Evolutionary conservation across 2,113 vertebrate species (phyloP).

Genomic region (Podarcis muralis): DNA sequence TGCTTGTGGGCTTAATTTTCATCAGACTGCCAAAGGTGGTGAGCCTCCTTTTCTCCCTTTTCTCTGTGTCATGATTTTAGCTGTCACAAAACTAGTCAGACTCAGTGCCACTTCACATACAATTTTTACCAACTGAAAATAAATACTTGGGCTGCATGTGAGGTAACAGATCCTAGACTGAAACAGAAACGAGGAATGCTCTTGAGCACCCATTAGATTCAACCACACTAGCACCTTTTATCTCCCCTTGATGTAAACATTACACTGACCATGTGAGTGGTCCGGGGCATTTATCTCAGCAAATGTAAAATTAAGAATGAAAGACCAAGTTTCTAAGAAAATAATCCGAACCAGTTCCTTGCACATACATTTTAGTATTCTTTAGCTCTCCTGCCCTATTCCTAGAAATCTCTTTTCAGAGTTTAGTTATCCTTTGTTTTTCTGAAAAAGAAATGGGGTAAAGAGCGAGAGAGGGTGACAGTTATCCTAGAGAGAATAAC

Average conservation of each 20-base stretch:
- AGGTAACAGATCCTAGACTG: background rate
- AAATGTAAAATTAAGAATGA: background rate
- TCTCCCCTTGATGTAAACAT: background rate
- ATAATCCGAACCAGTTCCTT: constrained; percentile 2
- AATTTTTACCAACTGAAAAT: background rate
- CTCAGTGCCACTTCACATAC: background rate
- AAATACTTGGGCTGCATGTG: background rate
- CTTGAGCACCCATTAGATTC: too few species aligned
- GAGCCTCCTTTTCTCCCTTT: background rate
- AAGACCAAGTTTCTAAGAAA: too few species aligned
- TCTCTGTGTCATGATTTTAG: constrained; percentile 9
- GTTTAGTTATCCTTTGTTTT: constrained; percentile 22
- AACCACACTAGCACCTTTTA: background rate
- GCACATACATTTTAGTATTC: constrained; percentile 19
- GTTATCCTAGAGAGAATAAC: constrained; percentile 42
- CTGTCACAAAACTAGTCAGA: background rate
- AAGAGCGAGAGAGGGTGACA: background rate
- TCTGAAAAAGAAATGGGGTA: constrained; percentile 24
- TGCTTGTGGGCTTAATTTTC: constrained; percentile 20
- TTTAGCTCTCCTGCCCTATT: constrained; percentile 12
- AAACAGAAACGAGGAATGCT: background rate
- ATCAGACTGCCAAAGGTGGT: background rate
- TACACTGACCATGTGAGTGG: background rate
- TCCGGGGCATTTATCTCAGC: background rate
- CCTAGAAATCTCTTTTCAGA: constrained; percentile 27